Evolutionary conservation across 1,140 invertebrate species (phyloP).

Genomic region (Leptopilina clavipes): DNA sequence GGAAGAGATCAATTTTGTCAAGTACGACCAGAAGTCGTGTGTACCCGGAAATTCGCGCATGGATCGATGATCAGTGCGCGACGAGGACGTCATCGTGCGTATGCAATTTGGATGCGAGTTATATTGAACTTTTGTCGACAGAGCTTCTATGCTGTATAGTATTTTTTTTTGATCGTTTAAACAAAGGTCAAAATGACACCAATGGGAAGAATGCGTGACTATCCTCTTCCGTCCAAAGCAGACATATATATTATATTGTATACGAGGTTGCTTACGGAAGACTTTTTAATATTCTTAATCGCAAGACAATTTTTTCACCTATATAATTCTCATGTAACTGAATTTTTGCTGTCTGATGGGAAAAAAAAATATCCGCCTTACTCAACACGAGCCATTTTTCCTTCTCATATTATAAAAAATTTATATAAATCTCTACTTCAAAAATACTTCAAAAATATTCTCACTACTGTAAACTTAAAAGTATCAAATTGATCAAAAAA

Average conservation of each 20-base stretch:
- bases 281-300: no score
- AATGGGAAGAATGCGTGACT: conserved; percentile 25
- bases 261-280: conserved; percentile 63
- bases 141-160: neutral
- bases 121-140: neutral
- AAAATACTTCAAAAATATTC: no score
- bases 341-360: no score
- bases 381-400: no score
- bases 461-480: no score
- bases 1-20: neutral
- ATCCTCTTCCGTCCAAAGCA: conserved; percentile 57
- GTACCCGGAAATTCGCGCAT: conserved; percentile 16
- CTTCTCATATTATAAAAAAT: no score
- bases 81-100: conserved; percentile 3
- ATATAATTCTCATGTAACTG: no score
- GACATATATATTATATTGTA: conserved; percentile 41
- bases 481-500: no score
- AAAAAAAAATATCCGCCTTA: no score
- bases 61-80: neutral
- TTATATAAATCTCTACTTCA: no score
- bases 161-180: neutral
- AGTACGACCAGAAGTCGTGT: conserved; percentile 6
- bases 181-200: conserved; percentile 32
- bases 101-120: neutral
- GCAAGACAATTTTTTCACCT: no score